phyloP scores from a whole-genome alignment of 2,113 vertebrate genomes.

The Scatophagus argus region DNA sequence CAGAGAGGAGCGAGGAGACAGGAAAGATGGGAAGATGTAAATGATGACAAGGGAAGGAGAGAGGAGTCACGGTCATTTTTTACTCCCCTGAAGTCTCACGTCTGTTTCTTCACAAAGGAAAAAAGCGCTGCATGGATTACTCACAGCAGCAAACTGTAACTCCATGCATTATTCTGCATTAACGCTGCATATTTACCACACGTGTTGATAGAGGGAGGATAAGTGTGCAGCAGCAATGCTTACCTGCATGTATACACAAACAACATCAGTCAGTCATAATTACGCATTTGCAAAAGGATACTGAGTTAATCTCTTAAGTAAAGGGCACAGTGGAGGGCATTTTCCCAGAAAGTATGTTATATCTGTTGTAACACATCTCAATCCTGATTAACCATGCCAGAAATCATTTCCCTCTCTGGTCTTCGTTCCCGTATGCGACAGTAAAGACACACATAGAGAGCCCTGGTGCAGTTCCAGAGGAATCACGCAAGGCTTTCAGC shows the following conservation, averaged over 20 bases:
- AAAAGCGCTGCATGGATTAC: not conserved
- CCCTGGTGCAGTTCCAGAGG: conserved; percentile 1
- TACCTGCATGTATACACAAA: not conserved
- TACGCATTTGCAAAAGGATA: conserved; percentile 15
- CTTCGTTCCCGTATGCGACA: not conserved
- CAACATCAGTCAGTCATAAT: conserved; percentile 38
- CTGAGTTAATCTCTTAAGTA: conserved; percentile 40
- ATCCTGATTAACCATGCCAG: conserved; percentile 11
- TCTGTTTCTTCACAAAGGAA: conserved; percentile 21
- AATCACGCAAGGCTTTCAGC: conserved; percentile 3
- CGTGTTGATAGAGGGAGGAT: not conserved
- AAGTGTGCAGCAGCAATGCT: not conserved
- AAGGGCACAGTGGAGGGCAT: not conserved
- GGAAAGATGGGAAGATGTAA: conserved; percentile 26
- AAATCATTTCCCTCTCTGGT: not conserved
- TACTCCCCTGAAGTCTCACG: conserved; percentile 1
- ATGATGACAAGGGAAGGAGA: not conserved
- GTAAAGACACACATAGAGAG: not conserved
- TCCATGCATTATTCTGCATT: conserved; percentile 11
- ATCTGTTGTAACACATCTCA: conserved; percentile 13
- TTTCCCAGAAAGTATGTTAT: not conserved
- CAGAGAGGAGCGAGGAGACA: not conserved
- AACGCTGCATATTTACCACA: conserved; percentile 24
- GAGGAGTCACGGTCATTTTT: not conserved
- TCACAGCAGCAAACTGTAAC: conserved; percentile 9